phyloP scores from a whole-genome alignment of 1,140 invertebrate genomes.

The Trichonephila clavata region DNA sequence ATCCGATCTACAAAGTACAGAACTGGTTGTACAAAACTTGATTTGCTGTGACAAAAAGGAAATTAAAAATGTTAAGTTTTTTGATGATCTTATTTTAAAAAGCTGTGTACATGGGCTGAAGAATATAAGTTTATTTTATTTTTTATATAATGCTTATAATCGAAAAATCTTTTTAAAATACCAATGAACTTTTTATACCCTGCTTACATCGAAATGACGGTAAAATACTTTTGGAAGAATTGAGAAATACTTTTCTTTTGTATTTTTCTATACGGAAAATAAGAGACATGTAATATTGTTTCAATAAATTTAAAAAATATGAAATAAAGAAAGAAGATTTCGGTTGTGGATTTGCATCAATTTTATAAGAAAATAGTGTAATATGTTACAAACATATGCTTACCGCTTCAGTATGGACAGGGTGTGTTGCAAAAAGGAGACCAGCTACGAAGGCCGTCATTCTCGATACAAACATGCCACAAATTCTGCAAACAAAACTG shows the following conservation, averaged over 20 bases:
- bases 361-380: too few relatives aligned
- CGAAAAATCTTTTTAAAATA: too few relatives aligned
- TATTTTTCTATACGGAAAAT: neutral
- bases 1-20: too few relatives aligned
- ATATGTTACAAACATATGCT: conserved; percentile 82
- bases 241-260: neutral
- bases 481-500: conserved; percentile 55
- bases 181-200: too few relatives aligned
- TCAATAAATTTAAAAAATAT: neutral
- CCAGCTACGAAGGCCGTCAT: conserved; percentile 85
- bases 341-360: neutral
- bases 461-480: conserved; percentile 57
- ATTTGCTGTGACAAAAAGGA: too few relatives aligned
- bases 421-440: conserved; percentile 97
- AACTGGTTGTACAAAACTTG: too few relatives aligned
- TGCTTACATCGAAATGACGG: too few relatives aligned
- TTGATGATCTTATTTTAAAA: too few relatives aligned
- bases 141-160: too few relatives aligned
- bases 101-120: too few relatives aligned
- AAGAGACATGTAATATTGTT: neutral
- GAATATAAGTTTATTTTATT: too few relatives aligned
- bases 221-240: neutral
- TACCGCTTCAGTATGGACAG: conserved; percentile 98
- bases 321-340: neutral
- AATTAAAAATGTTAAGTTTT: too few relatives aligned